phyloP scores from a whole-genome alignment of 2,888 invertebrate genomes.

The Psococerastis gibbosa region DNA sequence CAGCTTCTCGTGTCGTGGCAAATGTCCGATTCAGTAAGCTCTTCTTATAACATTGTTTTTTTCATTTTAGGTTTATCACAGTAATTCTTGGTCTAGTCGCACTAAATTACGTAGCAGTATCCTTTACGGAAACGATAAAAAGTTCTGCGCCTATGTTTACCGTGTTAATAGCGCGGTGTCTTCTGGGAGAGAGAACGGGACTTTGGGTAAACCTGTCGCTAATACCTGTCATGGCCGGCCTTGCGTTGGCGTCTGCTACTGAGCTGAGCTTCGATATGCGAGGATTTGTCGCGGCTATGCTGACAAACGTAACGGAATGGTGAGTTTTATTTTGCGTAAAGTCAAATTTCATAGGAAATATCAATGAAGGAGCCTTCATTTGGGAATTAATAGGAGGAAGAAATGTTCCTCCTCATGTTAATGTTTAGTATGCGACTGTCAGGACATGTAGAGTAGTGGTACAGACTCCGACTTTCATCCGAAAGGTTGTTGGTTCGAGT shows the following conservation, averaged over 20 bases:
- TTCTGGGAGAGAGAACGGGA: slow-evolving; percentile 41
- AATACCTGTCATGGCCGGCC: slow-evolving; percentile 56
- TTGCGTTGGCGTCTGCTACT: slow-evolving; percentile 55
- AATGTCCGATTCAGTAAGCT: too few species aligned
- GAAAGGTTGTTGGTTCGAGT: too few species aligned
- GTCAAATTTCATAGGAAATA: too few species aligned
- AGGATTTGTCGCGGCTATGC: slow-evolving; percentile 54
- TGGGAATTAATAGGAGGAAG: too few species aligned
- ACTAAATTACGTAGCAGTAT: slow-evolving; percentile 57
- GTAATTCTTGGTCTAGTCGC: slow-evolving; percentile 54
- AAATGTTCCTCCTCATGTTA: too few species aligned
- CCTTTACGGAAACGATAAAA: slow-evolving; percentile 65
- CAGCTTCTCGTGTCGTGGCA: too few species aligned
- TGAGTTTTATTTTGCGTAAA: slow-evolving; percentile 20
- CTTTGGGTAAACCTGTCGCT: slow-evolving; percentile 48
- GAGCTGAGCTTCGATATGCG: slow-evolving; percentile 53
- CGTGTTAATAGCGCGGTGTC: slow-evolving; percentile 44
- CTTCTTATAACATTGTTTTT: too few species aligned
- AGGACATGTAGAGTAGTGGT: too few species aligned
- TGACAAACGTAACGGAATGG: slow-evolving; percentile 61
- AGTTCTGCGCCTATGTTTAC: slow-evolving; percentile 64
- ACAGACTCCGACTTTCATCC: too few species aligned
- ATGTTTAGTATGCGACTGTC: too few species aligned
- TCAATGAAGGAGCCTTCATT: too few species aligned
- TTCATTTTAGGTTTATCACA: slow-evolving; percentile 46